phyloP scores from a whole-genome alignment of 2,888 invertebrate genomes.

The Synanthedon myopaeformis region DNA sequence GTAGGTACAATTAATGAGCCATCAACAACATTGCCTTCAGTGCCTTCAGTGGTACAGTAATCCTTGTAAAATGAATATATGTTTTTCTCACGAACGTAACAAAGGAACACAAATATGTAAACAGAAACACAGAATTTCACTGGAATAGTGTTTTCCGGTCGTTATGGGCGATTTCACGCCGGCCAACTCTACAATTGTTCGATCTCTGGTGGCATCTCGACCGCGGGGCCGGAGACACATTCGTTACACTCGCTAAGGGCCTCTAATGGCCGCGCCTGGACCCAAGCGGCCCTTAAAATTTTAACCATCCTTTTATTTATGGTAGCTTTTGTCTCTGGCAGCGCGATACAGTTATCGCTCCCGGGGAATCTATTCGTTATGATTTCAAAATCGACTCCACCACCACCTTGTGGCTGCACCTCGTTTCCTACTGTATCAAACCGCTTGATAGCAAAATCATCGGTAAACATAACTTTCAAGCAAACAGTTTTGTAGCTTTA shows the following conservation, averaged over 20 bases:
- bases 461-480: no score
- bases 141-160: conserved; percentile 23
- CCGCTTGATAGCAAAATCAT: no score
- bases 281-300: conserved; percentile 58
- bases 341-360: conserved; percentile 38
- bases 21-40: no score
- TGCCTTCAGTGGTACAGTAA: no score
- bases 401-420: not conserved
- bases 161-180: conserved; percentile 43
- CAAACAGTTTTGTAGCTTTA: no score
- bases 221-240: conserved; percentile 27
- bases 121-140: conserved; percentile 15
- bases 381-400: conserved; percentile 29
- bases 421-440: no score
- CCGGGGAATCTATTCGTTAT: conserved; percentile 44
- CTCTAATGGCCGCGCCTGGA: conserved; percentile 54
- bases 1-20: no score
- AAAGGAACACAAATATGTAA: not conserved
- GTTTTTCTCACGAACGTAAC: no score
- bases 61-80: no score
- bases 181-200: conserved; percentile 42
- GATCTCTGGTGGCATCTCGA: conserved; percentile 48
- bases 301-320: conserved; percentile 64
- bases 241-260: conserved; percentile 56
- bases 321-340: conserved; percentile 39